phyloP scores from a whole-genome alignment of 2,113 vertebrate species.

The Ptilonorhynchus violaceus region DNA sequence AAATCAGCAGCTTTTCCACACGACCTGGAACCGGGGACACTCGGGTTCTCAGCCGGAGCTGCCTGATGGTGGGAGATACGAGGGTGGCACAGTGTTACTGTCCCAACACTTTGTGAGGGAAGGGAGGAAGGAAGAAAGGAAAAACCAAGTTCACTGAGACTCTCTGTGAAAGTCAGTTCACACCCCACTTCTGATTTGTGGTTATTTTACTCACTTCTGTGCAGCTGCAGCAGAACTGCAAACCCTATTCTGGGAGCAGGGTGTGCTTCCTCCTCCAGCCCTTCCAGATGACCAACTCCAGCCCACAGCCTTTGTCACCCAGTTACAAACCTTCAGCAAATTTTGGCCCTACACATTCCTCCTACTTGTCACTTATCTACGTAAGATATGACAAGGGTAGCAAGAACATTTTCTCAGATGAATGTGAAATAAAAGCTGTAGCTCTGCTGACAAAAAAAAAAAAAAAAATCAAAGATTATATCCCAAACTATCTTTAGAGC shows the following conservation, averaged over 20 bases:
- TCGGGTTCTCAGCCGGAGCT: not conserved
- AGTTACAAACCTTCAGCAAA: not conserved
- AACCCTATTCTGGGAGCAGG: not conserved
- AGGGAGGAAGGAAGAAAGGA: not conserved
- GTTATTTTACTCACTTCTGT: not conserved
- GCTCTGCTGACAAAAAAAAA: not conserved
- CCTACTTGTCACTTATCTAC: not conserved
- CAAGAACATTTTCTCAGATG: not conserved
- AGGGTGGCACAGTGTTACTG: not conserved
- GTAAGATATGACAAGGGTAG: not conserved
- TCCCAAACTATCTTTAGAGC: not conserved
- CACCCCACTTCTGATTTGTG: not conserved
- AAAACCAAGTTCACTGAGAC: not conserved
- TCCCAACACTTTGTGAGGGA: not conserved
- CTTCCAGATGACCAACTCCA: not conserved
- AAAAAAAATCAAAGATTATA: not conserved
- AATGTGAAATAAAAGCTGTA: not conserved
- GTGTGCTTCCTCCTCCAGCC: not conserved
- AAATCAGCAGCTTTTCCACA: not conserved
- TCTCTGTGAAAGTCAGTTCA: not conserved
- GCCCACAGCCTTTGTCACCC: not conserved
- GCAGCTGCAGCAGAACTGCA: not conserved
- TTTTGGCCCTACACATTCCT: not conserved
- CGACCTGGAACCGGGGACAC: not conserved
- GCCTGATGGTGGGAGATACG: accelerated